Conservation (phyloP, 2,888 invertebrate genomes). For the Caenorhabditis plicata region DNA sequence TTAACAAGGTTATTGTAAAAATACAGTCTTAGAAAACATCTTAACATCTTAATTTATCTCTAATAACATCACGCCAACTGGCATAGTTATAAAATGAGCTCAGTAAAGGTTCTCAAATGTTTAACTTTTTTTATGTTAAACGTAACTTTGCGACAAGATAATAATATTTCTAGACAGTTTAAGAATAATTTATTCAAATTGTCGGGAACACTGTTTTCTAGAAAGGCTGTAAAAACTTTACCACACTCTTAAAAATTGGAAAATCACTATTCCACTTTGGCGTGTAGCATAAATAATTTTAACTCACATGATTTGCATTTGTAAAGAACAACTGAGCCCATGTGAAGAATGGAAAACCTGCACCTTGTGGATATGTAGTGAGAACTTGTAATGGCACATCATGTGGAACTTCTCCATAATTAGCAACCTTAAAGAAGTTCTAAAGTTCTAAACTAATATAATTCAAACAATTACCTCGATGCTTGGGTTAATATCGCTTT, state of each 20-base stretch:
- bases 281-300: background rate
- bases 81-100: too few species aligned
- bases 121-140: too few species aligned
- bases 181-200: background rate
- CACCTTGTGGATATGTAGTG: conserved; percentile 64
- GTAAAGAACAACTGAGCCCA: conserved; percentile 65
- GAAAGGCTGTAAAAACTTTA: background rate
- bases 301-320: conserved; percentile 47
- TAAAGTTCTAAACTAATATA: too few species aligned
- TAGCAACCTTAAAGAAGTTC: conserved; percentile 35
- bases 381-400: conserved; percentile 53
- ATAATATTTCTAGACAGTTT: too few species aligned
- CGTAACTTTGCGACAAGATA: too few species aligned
- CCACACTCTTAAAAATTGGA: background rate
- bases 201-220: background rate
- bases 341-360: conserved; percentile 65
- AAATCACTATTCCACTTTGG: background rate
- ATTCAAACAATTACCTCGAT: too few species aligned
- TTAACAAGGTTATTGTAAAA: too few species aligned
- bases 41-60: too few species aligned
- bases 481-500: conserved; percentile 46
- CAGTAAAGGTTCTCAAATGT: too few species aligned
- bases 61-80: too few species aligned
- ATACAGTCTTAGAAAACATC: too few species aligned
- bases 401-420: conserved; percentile 49